A percentile compares a stretch with the other conserved stretches of the same genome.
These are phyloP conservation scores for Frankliniella intonsa DNA, from an alignment of 2,888 invertebrate genomes.

Conservation along the genomic window DNA sequence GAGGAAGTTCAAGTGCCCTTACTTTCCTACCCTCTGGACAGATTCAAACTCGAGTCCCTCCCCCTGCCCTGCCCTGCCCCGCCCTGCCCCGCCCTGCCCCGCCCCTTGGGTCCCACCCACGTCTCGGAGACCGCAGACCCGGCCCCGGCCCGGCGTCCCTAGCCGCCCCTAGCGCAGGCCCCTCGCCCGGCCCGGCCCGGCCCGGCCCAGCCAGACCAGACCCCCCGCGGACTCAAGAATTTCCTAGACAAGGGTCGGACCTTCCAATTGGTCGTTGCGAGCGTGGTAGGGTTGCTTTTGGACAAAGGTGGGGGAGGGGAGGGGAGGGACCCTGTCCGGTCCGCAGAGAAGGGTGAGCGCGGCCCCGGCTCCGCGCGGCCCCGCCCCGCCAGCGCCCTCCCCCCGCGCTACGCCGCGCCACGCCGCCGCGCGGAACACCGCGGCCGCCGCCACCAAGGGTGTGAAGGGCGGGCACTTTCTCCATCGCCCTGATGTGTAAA, in stretches of 20 bases:
- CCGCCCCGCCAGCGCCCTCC: background rate
- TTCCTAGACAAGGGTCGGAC: slow-evolving; percentile 22
- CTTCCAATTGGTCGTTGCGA: background rate
- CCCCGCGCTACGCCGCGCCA: background rate
- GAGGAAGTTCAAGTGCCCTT: slow-evolving; percentile 8
- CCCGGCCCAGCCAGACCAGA: background rate
- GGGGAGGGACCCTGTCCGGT: background rate
- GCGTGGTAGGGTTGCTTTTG: background rate
- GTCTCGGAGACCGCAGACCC: too few species aligned
- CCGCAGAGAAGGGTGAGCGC: background rate
- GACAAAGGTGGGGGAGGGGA: slow-evolving; percentile 7
- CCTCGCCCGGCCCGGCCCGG: too few species aligned
- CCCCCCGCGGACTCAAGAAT: slow-evolving; percentile 21
- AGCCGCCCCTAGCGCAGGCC: too few species aligned
- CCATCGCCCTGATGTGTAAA: too few species aligned
- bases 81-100: background rate
- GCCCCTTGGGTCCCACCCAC: background rate
- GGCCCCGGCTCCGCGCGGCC: background rate
- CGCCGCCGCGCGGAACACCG: background rate
- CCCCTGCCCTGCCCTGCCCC: background rate
- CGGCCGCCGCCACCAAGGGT: background rate
- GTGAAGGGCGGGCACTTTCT: background rate
- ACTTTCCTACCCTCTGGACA: slow-evolving; percentile 26
- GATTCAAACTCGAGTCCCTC: slow-evolving; percentile 11
- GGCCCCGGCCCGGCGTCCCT: too few species aligned